Base-by-base conservation (phyloP, 2,888 invertebrate genomes). In the Magallana nippona region DNA sequence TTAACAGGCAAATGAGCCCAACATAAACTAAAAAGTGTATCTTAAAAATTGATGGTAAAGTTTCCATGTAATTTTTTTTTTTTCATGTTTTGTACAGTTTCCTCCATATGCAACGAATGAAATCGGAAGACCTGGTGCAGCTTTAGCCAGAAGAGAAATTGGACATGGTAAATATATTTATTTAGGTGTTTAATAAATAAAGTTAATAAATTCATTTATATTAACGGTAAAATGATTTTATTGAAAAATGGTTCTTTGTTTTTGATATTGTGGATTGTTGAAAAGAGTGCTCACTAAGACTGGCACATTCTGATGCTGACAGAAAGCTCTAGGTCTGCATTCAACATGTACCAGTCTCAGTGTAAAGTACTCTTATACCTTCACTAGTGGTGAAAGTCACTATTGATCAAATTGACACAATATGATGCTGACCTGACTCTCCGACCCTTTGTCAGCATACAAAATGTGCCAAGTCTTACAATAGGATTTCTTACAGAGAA, bases 51-150 rank as follows among this genome's bases (percentile, higher is more conserved):
- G n/a, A 19, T 19, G 19, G 2, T 17, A 10, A 19, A 60, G n/a
- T 17, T 17, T 10, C 17, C 15, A 19, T 60, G 63, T 80, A 17
- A n/a, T 80, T 15, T 32, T 15, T 27, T 32, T 15, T 22, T 57
- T 3, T n/a, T 79, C 44, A 5, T 17, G 19, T 57, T 84, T 77
- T 19, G 81, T 87, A 58, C 87, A 94, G 95, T 99, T 99, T 94
- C 99, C 99, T 0, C 97, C 98, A 0, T 99, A 97, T 95, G 99
- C 99, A n/a, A 98, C 98, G 0, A 98, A 99, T 87, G 99, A 99
- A 94, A 96, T 97, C 58, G 97, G 98, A 0, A 95, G 96, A 78
- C 87, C 92, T 19, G 97, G 97, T 0, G 89, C 90, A 11, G 71
- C 55, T 5, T 95, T 96, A 0, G 91, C 91, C 17, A 96, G 99